Base-by-base conservation (phyloP, 2,888 invertebrate species). In the Pterobdella sp. region DNA sequence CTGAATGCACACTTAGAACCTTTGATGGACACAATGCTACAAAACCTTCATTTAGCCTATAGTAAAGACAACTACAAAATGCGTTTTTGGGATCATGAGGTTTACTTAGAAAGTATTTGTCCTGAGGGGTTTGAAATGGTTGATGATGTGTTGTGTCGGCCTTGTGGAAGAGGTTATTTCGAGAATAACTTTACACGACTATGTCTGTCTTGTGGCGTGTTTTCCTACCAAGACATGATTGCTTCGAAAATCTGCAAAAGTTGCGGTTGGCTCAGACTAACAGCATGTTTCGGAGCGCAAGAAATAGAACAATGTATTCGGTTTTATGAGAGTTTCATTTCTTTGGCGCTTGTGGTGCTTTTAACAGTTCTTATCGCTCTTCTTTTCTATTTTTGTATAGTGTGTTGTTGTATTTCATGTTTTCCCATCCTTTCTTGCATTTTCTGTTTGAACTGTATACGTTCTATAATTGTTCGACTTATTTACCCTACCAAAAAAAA, bases 171-270 rank as follows among this genome's bases (percentile, higher is more conserved):
- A 36, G 71, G 71, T 1, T 60, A 60, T 35, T 34, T 63, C 56
- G n/a, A 56, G 63, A 35, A 22, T 63, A 71, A 63, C 36, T 32
- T 35, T 26, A 35, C 63, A 36, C 34, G 10, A n/a, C 26, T 56
- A 1, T 71, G 71, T 32, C 22, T 1, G n/a, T 3, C 26, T 29
- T 71, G 71, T n/a, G 60, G 35, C 1, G 0, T 63, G 1, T 71
- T 71, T 63, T 63, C 60, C 10, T 71, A 71, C 56, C 60, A 71
- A n/a, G 63, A 71, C 63, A 56, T 3, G 22, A 71, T 71, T 3
- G 71, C 26, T 7, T 34, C 60, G 26, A 60, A 2, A 29, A 29
- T 22, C 32, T 71, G 71, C 71, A 71, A 26, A 18, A 71, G 36
- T 7, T 71, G 71, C 35, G 63, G 3, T n/a, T 29, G 32, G 34